Base-by-base conservation (phyloP, 1,140 invertebrate genomes). In the Piezodorus guildinii region DNA sequence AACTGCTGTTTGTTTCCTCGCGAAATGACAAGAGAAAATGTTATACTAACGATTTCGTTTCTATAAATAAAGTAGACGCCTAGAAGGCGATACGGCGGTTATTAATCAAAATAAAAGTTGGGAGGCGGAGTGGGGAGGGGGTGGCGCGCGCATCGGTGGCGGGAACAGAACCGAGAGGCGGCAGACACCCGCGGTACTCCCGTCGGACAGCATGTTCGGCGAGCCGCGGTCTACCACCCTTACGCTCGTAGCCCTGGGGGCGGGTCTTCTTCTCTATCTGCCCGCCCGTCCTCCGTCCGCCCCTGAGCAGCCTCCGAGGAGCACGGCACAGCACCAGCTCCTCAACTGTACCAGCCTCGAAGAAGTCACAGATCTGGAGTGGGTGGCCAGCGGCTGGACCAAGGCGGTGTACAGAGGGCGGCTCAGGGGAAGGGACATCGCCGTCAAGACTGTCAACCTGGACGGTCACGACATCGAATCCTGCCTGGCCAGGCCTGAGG, bases 391-490 rank as follows among this genome's bases (percentile, higher is more conserved):
- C 21, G 78, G 78, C 0, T 79, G 77, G 76, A 79, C 77, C 21
- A 79, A 79, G 68, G 73, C 75, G 14, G 77, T 79, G 9, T 78
- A 75, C 68, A 74, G 70, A 16, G 75, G 71, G 1, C 63, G 58
- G 44, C 72, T 73, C 46, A 54, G 69, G 10, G 73, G 71, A 8
- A 19, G 65, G 44, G 54, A 66, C 2, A 69, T 78, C 2, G 77
- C 78, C 2, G 65, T 79, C 12, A 79, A 79, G 66, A 76, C 73
- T 0, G 75, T 78, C 15, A 77, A 78, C 67, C 62, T 72, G 1
- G 70, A 73, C 17, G 77, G 77, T 3, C 73, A 75, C 60, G 75
- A 78, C 63, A 70, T 79, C 2, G 68, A 62, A 5, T 63, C 71
- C 3, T 79, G 77, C 68, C 64, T 74, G 52, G 65, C 71, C 17